Evolutionary conservation across 2,113 vertebrate genomes (phyloP), one percentile per base, ranked within the genome.

Genomic region (Myrmecophaga tridactyla): DNA sequence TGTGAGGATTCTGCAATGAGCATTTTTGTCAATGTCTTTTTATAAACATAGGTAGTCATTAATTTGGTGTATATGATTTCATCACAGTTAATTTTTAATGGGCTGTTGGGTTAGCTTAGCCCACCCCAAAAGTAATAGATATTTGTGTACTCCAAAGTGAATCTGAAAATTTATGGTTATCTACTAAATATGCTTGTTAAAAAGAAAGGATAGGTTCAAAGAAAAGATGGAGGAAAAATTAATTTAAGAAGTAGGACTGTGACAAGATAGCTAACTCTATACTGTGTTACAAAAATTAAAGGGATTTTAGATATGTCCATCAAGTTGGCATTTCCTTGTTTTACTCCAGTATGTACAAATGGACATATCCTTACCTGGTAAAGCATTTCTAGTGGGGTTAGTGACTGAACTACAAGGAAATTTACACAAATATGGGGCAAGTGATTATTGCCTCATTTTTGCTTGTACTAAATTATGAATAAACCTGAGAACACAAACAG

Each of bases 1-100:
- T 63, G 18, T 56, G 17, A 56, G 6, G 53, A 56, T 56, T 15
- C 15, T 53, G 46, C 53, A 56, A 56, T 56, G 39, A 34, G 6
- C 31, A 3, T 48, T 46, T 65, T 25, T 8, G 0, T 3, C 4
- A 1, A 12, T 3, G 7, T 20, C 17, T 86, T 41, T 56, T 31
- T 7, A 3, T 41, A 41, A 31, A 31, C 27, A 41, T 53, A n/a
- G n/a, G 0, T 18, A 15, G 21, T 17, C 2, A 4, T 36, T 67
- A 53, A 34, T 39, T 7, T 67, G 53, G 6, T 18, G 53, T 3
- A n/a, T 85, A 69, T 85, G 36, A 85, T 36, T 51, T 41, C 43
- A 18, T 53, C 25, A 11, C 53, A 12, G 23, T 58, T 72, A 23
- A 41, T 53, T 29, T 86, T 72, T 56, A 39, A 43, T 67, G 46